These are phyloP conservation scores for Pseudorhiza aurosa DNA, from an alignment of 30 jellyfish, hydroid and myxozoan genomes.

Conservation along the genomic window DNA sequence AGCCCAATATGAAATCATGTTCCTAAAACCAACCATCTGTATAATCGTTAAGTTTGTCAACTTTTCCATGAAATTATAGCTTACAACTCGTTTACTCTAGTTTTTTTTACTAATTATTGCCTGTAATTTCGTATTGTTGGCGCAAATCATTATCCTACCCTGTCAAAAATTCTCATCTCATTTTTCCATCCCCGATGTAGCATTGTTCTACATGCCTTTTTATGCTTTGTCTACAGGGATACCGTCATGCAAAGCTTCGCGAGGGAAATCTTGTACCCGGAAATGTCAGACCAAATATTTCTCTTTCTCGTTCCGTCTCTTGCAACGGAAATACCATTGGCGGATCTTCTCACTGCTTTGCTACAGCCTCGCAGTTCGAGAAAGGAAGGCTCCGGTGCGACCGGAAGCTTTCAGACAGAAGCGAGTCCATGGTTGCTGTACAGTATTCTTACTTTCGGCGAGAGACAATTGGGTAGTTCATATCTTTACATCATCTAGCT, in stretches of 20 bases:
- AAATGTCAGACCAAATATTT: conserved; percentile 85
- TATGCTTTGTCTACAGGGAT: conserved; percentile 22
- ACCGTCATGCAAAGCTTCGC: conserved; percentile 57
- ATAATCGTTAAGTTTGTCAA: too few species aligned
- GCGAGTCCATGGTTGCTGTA: conserved; percentile 82
- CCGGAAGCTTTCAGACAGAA: background rate
- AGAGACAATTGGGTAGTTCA: conserved; percentile 78
- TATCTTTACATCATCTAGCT: too few species aligned
- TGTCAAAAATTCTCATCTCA: too few species aligned
- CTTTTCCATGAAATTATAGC: too few species aligned
- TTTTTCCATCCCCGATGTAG: too few species aligned
- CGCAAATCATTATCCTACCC: too few species aligned
- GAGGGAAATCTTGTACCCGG: conserved; percentile 66
- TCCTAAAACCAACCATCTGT: too few species aligned
- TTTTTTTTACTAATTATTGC: too few species aligned
- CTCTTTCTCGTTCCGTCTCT: conserved; percentile 82
- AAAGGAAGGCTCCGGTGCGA: background rate
- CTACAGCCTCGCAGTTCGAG: background rate
- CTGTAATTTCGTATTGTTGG: too few species aligned
- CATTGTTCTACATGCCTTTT: too few species aligned
- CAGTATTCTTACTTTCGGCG: conserved; percentile 67
- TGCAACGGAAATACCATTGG: conserved; percentile 52
- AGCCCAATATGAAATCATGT: too few species aligned
- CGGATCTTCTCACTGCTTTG: conserved; percentile 34
- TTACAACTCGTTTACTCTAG: too few species aligned